Evolutionary conservation across 2,888 invertebrate species (phyloP).

Genomic region (Listrodromus nycthemerus): DNA sequence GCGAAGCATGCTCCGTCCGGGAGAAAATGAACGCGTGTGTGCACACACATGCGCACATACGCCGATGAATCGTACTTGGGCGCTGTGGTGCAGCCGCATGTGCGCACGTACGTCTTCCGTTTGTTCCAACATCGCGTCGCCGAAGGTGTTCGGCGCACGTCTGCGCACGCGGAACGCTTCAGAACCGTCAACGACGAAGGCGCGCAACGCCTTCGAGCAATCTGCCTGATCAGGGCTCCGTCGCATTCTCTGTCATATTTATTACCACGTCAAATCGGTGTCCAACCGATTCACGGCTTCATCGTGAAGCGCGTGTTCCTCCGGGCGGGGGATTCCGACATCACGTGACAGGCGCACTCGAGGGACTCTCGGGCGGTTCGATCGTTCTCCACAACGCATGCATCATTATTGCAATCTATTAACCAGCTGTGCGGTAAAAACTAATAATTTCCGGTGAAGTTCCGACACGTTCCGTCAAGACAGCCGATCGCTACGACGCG

Average conservation of each 20-base stretch:
- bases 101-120: slow-evolving; percentile 6
- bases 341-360: not conserved
- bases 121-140: not conserved
- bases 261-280: slow-evolving; percentile 22
- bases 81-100: not conserved
- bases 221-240: slow-evolving; percentile 38
- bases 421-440: slow-evolving; percentile 20
- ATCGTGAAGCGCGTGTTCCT: slow-evolving; percentile 2
- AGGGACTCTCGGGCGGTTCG: not conserved
- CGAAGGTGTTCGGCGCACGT: slow-evolving; percentile 31
- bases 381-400: not conserved
- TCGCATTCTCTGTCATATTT: slow-evolving; percentile 45
- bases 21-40: slow-evolving; percentile 33
- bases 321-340: not conserved
- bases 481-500: not conserved
- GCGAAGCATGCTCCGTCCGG: not conserved
- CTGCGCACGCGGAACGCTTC: slow-evolving; percentile 45
- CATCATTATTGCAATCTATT: not conserved
- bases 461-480: slow-evolving; percentile 23
- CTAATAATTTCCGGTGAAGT: slow-evolving; percentile 53
- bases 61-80: slow-evolving; percentile 7
- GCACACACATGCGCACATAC: not conserved
- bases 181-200: slow-evolving; percentile 18
- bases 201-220: slow-evolving; percentile 43
- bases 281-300: slow-evolving; percentile 15